A percentile compares a stretch with the other conserved stretches of the same genome.
Conservation (phyloP, 2,797 vertebrate genomes). For the Liasis olivaceus region DNA sequence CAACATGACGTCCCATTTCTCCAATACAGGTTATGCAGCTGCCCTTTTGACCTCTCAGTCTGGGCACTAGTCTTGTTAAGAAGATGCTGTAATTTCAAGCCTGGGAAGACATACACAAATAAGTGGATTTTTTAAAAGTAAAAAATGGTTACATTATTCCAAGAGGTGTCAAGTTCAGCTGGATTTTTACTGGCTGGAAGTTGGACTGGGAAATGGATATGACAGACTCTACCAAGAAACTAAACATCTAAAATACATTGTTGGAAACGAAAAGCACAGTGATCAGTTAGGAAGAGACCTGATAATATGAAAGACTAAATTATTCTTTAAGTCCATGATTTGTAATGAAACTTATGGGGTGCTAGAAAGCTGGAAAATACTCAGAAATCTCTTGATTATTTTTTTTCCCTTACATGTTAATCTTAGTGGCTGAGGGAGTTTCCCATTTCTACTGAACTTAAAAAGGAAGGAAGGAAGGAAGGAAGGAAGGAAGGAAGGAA, state of each 20-base stretch:
- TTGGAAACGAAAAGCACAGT: slow-evolving; percentile 60
- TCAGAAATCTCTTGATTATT: slow-evolving; percentile 44
- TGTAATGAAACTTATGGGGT: slow-evolving; percentile 48
- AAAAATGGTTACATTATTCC: accelerated
- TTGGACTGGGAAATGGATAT: slow-evolving; percentile 19
- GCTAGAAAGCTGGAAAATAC: slow-evolving; percentile 34
- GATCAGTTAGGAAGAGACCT: slow-evolving; percentile 80
- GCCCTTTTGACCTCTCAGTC: slow-evolving; percentile 56
- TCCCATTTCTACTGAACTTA: not conserved
- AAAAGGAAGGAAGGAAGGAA: not conserved
- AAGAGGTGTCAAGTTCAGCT: not conserved
- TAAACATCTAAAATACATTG: slow-evolving; percentile 4
- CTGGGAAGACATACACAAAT: not conserved
- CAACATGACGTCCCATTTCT: not conserved
- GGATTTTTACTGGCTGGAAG: not conserved
- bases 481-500: not conserved
- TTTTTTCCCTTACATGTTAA: not conserved
- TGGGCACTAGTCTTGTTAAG: not conserved
- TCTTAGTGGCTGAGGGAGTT: slow-evolving; percentile 41
- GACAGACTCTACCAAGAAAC: slow-evolving; percentile 46
- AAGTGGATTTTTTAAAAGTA: accelerated
- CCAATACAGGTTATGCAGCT: not conserved
- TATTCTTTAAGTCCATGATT: slow-evolving; percentile 42
- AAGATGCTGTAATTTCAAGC: not conserved
- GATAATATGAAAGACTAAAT: slow-evolving; percentile 80